Conservation (phyloP, 2,797 vertebrate species). For the Macropus fuliginosus region DNA sequence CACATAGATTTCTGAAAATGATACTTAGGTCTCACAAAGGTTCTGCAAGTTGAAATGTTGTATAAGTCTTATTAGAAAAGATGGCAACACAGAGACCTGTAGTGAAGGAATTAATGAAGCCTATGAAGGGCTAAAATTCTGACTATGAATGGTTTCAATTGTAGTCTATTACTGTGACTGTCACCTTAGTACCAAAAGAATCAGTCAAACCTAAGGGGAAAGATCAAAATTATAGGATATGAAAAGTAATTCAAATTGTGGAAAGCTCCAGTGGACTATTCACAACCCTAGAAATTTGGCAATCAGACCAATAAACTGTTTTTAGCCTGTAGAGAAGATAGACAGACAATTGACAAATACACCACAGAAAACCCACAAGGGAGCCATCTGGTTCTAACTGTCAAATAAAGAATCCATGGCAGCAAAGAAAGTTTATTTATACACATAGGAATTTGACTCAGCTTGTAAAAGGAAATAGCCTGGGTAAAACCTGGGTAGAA, state of each 20-base stretch:
- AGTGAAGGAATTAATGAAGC: not conserved
- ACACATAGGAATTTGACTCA: not conserved
- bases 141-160: not conserved
- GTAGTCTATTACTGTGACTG: not conserved
- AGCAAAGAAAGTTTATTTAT: not conserved
- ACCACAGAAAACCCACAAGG: not conserved
- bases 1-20: not conserved
- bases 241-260: constrained; percentile 9
- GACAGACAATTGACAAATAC: not conserved
- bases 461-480: constrained; percentile 28
- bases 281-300: constrained; percentile 8
- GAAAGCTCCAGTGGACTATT: not conserved
- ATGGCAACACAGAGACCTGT: not conserved
- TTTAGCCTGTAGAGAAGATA: not conserved
- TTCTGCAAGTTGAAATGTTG: not conserved
- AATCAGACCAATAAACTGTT: constrained; percentile 17
- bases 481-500: constrained; percentile 18
- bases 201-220: not conserved
- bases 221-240: not conserved
- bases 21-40: not conserved
- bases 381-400: not conserved
- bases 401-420: constrained; percentile 7
- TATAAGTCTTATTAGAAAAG: not conserved
- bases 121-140: not conserved
- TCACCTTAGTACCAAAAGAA: not conserved